phyloP scores from a whole-genome alignment of 2,888 invertebrate species.

The Synanthedon tipuliformis region DNA sequence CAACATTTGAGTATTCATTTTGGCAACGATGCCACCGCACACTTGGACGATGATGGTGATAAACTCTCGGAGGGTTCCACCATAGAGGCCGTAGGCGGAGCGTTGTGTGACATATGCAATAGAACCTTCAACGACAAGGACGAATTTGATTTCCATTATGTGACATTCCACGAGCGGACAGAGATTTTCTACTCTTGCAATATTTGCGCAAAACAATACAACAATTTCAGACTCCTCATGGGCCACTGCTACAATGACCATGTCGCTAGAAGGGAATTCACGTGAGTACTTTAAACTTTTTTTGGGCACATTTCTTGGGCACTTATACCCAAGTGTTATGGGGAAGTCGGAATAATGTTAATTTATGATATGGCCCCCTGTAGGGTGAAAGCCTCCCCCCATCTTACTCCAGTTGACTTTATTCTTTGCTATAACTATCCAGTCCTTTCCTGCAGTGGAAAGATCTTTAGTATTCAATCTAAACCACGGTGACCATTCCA shows the following conservation, averaged over 20 bases:
- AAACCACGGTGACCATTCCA: too few species aligned
- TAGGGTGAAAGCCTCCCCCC: too few species aligned
- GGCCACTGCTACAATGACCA: slow-evolving; percentile 68
- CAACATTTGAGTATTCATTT: slow-evolving; percentile 48
- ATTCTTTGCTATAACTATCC: too few species aligned
- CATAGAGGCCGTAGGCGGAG: slow-evolving; percentile 45
- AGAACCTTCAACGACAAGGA: slow-evolving; percentile 54
- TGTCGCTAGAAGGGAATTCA: slow-evolving; percentile 39
- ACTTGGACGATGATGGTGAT: slow-evolving; percentile 22
- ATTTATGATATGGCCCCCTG: too few species aligned
- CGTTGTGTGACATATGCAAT: slow-evolving; percentile 67
- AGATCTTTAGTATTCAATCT: too few species aligned
- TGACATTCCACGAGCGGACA: slow-evolving; percentile 41
- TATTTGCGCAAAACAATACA: slow-evolving; percentile 65
- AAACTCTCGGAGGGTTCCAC: slow-evolving; percentile 51
- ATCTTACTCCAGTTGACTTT: too few species aligned
- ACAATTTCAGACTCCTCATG: slow-evolving; percentile 64
- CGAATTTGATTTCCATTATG: slow-evolving; percentile 67
- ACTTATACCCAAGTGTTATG: too few species aligned
- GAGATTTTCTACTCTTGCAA: slow-evolving; percentile 65
- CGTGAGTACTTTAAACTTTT: slow-evolving; percentile 29
- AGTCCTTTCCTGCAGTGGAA: too few species aligned
- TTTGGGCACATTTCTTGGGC: too few species aligned
- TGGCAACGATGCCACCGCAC: slow-evolving; percentile 21
- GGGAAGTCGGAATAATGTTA: too few species aligned